These are phyloP conservation scores for Gnathonemus longibarbis DNA, from an alignment of 2,113 vertebrate species.

Conservation along the genomic window DNA sequence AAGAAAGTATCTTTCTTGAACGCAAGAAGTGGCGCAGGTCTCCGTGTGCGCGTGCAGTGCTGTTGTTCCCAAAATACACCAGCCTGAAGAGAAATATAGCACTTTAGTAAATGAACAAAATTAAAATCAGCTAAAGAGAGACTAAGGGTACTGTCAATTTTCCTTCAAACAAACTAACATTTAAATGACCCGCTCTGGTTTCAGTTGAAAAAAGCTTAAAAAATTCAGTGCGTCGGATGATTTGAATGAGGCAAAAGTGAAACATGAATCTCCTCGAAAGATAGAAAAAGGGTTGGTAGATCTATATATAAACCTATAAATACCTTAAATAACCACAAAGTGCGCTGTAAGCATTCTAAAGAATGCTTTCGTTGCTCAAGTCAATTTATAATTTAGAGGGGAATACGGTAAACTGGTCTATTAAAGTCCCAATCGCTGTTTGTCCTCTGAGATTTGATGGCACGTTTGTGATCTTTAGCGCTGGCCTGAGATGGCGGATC, in stretches of 20 bases:
- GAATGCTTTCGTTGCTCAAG: not conserved
- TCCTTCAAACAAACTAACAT: not conserved
- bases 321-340: not conserved
- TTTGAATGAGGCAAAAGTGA: not conserved
- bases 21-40: not conserved
- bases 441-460: not conserved
- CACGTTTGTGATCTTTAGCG: not conserved
- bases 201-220: not conserved
- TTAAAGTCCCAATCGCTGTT: not conserved
- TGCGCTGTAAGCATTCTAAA: not conserved
- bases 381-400: not conserved
- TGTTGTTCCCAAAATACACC: not conserved
- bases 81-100: not conserved
- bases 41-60: not conserved
- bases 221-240: not conserved
- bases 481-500: not conserved
- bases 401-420: not conserved
- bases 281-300: not conserved
- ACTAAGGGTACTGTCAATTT: not conserved
- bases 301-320: not conserved
- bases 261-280: not conserved
- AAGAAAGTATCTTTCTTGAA: constrained; percentile 8
- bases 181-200: not conserved
- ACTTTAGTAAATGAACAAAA: not conserved
- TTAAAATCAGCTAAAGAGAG: not conserved